Evolutionary conservation across 2,113 vertebrate genomes (phyloP).

Genomic region (Lathamus discolor): DNA sequence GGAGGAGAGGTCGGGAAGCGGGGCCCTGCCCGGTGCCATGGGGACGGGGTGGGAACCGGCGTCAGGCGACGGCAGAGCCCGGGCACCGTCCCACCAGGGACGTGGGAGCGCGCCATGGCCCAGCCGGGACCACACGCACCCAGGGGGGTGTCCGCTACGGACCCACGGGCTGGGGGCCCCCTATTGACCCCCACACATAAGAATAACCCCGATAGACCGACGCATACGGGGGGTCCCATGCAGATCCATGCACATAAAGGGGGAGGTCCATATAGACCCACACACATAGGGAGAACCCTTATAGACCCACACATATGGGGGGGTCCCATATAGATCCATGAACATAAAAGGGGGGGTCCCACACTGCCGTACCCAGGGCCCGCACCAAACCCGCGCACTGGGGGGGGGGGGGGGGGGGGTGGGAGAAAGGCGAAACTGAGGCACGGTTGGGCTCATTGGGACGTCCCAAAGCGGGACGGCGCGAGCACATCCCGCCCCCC

Average conservation of each 20-base stretch:
- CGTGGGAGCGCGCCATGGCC: background rate
- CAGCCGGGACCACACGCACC: background rate
- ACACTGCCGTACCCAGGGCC: accelerated
- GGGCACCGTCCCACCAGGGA: background rate
- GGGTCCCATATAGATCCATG: background rate
- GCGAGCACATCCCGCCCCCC: background rate
- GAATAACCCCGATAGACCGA: background rate
- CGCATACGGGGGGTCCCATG: accelerated
- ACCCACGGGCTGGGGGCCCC: background rate
- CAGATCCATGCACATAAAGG: background rate
- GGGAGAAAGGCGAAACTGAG: background rate
- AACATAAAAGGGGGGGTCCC: background rate
- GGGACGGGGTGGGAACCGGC: background rate
- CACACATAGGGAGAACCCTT: no score
- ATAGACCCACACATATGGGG: accelerated
- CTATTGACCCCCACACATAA: accelerated
- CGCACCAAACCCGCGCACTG: accelerated
- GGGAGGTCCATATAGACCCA: accelerated
- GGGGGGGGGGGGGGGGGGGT: no score
- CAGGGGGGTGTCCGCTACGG: background rate
- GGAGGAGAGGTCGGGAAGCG: background rate
- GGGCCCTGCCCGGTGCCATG: background rate
- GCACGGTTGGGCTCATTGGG: background rate
- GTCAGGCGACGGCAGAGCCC: background rate
- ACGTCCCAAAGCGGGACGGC: background rate